Evolutionary conservation across 2,797 vertebrate genomes (phyloP).

Genomic region (Gymnodraco acuticeps): DNA sequence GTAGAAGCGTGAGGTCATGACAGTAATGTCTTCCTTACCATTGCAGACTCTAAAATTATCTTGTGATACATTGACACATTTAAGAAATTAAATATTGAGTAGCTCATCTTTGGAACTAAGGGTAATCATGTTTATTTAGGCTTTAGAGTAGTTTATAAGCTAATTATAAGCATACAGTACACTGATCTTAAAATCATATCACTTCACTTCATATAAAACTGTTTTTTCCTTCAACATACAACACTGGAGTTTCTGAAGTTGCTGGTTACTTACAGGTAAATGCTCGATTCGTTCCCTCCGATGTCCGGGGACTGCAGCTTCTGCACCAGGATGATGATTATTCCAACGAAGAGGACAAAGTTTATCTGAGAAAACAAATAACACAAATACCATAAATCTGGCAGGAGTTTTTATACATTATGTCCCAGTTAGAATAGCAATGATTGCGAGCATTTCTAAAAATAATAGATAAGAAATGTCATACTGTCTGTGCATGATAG

Average conservation of each 20-base stretch:
- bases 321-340: constrained; percentile 98
- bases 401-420: not conserved
- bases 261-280: constrained; percentile 84
- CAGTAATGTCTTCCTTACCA: no score
- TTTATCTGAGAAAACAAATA: constrained; percentile 87
- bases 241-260: not conserved
- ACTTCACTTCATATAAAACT: not conserved
- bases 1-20: no score
- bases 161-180: not conserved
- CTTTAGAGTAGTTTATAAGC: not conserved
- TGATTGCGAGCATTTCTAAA: not conserved
- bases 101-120: not conserved
- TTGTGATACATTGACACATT: constrained; percentile 10
- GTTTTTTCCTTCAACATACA: not conserved
- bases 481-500: no score
- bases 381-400: not conserved
- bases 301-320: constrained; percentile 98
- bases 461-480: not conserved
- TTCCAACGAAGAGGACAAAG: constrained; percentile 96
- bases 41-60: not conserved
- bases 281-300: constrained; percentile 97
- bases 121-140: not conserved
- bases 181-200: not conserved
- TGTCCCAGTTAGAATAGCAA: not conserved
- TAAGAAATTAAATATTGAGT: not conserved